Conservation (phyloP, 2,888 invertebrate species). For the Leptinotarsa haldemani region DNA sequence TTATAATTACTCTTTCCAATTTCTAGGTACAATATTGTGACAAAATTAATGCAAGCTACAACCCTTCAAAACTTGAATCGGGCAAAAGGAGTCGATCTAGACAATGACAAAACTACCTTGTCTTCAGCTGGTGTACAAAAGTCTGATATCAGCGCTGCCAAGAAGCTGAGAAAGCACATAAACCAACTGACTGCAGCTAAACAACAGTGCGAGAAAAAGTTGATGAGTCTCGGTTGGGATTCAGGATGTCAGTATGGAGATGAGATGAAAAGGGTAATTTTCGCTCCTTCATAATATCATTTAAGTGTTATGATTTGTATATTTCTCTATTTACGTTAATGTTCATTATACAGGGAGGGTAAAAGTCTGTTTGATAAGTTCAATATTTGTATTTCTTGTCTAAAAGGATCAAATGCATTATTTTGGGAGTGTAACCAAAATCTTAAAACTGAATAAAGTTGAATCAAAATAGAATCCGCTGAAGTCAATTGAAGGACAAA, state of each 20-base stretch:
- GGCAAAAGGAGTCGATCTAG: constrained; percentile 82
- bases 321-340: too few relatives aligned
- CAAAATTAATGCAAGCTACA: constrained; percentile 94
- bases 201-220: constrained; percentile 81
- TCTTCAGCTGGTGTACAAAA: constrained; percentile 73
- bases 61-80: constrained; percentile 90
- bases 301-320: not conserved
- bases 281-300: not conserved
- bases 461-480: too few relatives aligned
- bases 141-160: constrained; percentile 83
- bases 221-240: constrained; percentile 82
- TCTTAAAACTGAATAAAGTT: too few relatives aligned
- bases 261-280: constrained; percentile 54
- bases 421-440: too few relatives aligned
- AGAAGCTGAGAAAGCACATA: constrained; percentile 86
- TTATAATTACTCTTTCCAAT: not conserved
- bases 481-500: too few relatives aligned
- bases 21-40: constrained; percentile 83
- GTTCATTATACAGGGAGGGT: too few relatives aligned
- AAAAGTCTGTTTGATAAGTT: too few relatives aligned
- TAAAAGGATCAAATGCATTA: too few relatives aligned
- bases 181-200: constrained; percentile 85
- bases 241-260: constrained; percentile 68
- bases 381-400: too few relatives aligned
- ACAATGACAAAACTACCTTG: constrained; percentile 69